Evolutionary conservation across 2,797 vertebrate genomes (phyloP), one percentile per base, ranked within the genome.

Genomic region (Spondyliosoma cantharus): DNA sequence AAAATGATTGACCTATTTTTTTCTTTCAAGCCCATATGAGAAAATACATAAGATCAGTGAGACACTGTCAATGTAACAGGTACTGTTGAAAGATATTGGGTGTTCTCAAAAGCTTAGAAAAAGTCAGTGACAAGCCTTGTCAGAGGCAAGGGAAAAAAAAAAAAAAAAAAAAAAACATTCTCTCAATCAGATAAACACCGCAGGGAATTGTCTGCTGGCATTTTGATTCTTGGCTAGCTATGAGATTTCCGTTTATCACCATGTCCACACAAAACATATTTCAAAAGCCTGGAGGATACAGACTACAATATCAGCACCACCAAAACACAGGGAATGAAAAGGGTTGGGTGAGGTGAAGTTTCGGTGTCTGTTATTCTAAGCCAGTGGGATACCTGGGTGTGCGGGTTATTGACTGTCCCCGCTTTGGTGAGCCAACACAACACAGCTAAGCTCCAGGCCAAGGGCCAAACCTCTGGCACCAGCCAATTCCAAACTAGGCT

Each of bases 401-500:
- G 72, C 2, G 2, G 19, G 61, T 68, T 82, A 81, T 85, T 86
- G 76, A 87, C 87, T 63, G 60, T 49, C 66, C 27, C 25, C 7
- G 53, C 49, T 71, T 80, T 78, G 81, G 83, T 37, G 57, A 74
- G 64, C 73, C 15, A 57, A 75, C 61, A 42, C 54, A 4, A 43
- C 67, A 76, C 67, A 76, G 63, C 67, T 76, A 69, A 81, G 68
- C 74, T 63, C 67, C 7, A 43, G 61, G 83, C 85, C 73, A 52
- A 63, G 57, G 62, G 62, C 54, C 58, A 71, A 76, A 83, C 74
- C 80, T 81, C 74, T 86, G 78, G 74, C 73, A 76, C 54, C 61
- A 54, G 77, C 72, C 63, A 71, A 70, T 76, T 82, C 79, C 37
- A 83, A 88, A 89, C 63, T 74, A 65, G 83, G 80, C 65, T 79